Base-by-base conservation (phyloP, 2,888 invertebrate species). In the Andricus curvator region DNA sequence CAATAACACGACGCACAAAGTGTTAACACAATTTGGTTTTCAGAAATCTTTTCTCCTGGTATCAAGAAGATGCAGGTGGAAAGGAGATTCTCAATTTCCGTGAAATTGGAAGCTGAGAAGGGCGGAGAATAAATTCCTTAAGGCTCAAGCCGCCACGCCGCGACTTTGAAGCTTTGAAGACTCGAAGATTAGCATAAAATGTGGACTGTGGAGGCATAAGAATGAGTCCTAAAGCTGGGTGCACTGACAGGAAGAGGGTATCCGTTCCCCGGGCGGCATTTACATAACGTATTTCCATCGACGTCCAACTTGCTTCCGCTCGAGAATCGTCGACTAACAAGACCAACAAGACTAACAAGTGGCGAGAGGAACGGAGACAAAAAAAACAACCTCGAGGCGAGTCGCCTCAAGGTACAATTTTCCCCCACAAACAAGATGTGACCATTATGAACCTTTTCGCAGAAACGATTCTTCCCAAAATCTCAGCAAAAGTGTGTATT, bases 251-350 rank as follows among this genome's bases (percentile, higher is more conserved):
- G 91, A 92, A 92, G 89, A 89, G 86, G 85, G 88, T 89, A 89
- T 90, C 90, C 90, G 90, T 86, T 90, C 85, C 78, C 82, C 79
- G 83, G 82, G 84, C 84, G 83, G 79, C 85, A 91, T 91, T 91
- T 90, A 88, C 91, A 91, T 91, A 90, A 89, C 88, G 88, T 87
- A 90, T 91, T 91, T 91, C 88, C 88, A 90, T 90, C 88, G 90
- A 90, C 88, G 90, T 88, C 87, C 87, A 87, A 87, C 86, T 88
- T 85, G 88, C 89, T 90, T 90, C 89, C 90, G 90, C 84, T 87
- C 84, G 84, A 78, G 82, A 77, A 82, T 83, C 82, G 81, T 56
- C 56, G 82, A 79, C 82, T 79, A 80, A 48, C 48, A 15, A 67
- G 37, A 44, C 0, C 37, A 44, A 44, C 44, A 44, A 44, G 82